A percentile compares a stretch with the other conserved stretches of the same genome.
These are phyloP conservation scores for Ailuropoda melanoleuca DNA, from an alignment of 2,113 vertebrate genomes.

Conservation along the genomic window DNA sequence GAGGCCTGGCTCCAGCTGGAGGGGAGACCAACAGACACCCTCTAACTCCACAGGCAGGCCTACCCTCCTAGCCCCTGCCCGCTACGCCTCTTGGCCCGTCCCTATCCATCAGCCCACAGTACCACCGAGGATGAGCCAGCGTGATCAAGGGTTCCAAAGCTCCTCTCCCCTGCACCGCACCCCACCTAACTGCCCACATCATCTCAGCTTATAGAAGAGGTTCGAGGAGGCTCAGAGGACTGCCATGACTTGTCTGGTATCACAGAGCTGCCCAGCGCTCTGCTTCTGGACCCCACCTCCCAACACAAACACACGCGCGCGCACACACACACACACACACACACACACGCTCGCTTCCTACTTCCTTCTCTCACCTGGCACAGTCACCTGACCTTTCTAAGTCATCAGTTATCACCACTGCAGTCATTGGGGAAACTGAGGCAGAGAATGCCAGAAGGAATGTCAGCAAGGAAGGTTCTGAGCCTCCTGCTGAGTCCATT, in stretches of 20 bases:
- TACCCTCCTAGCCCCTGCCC: background rate
- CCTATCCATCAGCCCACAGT: background rate
- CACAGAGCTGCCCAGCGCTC: background rate
- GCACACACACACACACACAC: background rate
- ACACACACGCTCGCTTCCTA: background rate
- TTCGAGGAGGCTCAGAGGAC: background rate
- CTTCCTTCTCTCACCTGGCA: background rate
- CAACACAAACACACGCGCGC: background rate
- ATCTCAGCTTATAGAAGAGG: background rate
- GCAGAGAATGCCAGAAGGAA: background rate
- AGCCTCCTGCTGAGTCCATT: background rate
- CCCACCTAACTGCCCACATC: background rate
- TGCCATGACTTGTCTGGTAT: background rate
- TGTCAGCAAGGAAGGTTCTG: background rate
- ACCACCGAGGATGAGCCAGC: background rate
- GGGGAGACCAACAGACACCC: background rate
- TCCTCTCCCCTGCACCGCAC: background rate
- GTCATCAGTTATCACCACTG: background rate
- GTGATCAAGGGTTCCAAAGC: background rate
- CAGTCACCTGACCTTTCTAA: constrained; percentile 1
- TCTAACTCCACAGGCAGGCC: background rate
- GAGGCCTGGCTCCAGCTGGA: background rate
- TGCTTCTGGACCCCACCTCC: background rate
- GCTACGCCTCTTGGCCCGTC: accelerated
- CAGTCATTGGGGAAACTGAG: constrained; percentile 48